Percentiles rank a stretch among this genome's conserved stretches.
These are phyloP conservation scores for Chrysopilus asiliformis DNA, from an alignment of 2,888 invertebrate genomes.

Conservation along the genomic window DNA sequence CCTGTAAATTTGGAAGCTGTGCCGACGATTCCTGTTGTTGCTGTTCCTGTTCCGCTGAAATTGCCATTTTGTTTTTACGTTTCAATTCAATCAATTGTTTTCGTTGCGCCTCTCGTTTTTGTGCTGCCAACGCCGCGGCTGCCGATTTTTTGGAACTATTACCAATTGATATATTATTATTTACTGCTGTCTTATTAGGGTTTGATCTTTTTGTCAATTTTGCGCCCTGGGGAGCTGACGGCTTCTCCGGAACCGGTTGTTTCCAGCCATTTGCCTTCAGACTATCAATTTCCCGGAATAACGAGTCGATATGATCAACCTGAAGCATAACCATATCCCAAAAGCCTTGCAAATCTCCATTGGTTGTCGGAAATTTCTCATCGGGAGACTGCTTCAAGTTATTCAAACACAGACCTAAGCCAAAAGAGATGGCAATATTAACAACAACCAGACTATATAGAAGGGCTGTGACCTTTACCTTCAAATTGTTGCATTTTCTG, in stretches of 20 bases:
- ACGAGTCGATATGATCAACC: conserved; percentile 68
- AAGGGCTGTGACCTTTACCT: no score
- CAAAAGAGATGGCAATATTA: no score
- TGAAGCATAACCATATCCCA: conserved; percentile 97
- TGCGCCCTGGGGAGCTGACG: conserved; percentile 15
- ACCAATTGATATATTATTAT: conserved; percentile 13
- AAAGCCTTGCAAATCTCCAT: conserved; percentile 85
- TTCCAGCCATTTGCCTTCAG: conserved; percentile 57
- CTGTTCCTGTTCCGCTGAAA: conserved; percentile 14
- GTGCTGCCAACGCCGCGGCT: conserved; percentile 33
- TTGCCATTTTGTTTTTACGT: conserved; percentile 30
- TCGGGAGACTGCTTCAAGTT: conserved; percentile 52
- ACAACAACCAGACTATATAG: no score
- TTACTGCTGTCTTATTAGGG: conserved; percentile 15
- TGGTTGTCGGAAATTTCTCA: conserved; percentile 78
- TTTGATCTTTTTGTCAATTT: conserved; percentile 22
- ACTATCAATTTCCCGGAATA: conserved; percentile 55
- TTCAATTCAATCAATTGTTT: conserved; percentile 60
- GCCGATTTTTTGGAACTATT: conserved; percentile 16
- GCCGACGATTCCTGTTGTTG: conserved; percentile 1
- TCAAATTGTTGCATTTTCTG: conserved; percentile 95
- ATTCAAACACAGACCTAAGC: conserved; percentile 48
- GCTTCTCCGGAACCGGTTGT: conserved; percentile 17
- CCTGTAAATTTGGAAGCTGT: no score
- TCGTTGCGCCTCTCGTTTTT: conserved; percentile 56